Evolutionary conservation across 2,888 invertebrate genomes (phyloP), one percentile per base, ranked within the genome.

Genomic region (Galerucella nymphaeae): DNA sequence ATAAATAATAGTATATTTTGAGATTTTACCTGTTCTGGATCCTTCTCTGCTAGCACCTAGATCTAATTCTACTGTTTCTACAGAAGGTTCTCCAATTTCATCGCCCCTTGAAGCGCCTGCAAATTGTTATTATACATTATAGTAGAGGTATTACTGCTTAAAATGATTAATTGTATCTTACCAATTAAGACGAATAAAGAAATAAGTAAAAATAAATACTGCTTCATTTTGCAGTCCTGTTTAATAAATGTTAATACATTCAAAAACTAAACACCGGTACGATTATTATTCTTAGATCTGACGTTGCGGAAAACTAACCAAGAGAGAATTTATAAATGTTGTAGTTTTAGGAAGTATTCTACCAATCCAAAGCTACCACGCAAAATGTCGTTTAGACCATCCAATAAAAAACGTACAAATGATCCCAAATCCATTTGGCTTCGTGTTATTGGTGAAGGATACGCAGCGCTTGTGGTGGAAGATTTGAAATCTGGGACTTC

Each of bases 21-120:
- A 11, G 42, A 14, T 68, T 82, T 84, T 84, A 95, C 95, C 95
- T 84, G 98, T 98, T 85, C 95, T 91, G 10, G 96, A 97, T 73
- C 91, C 96, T 86, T 97, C 96, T 77, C 95, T 90, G 76, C 93
- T 94, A 62, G 95, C 91, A 14, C 97, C 97, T 70, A 96, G 88
- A 85, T 97, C 94, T 45, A 90, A 88, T 65, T 96, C 94, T 68
- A 94, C 90, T 6, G 90, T 93, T 81, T 91, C 90, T 63, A 89
- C 87, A 55, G 87, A 88, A 53, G 86, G 88, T 72, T 90, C 90
- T 20, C 85, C 84, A 2, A 83, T 85, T 42, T 84, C 82, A 42
- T 87, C 83, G 13, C 87, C 89, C 62, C 77, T 80, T 67, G 85
- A 86, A 80, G 86, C 85, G 82, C 89, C 89, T 90, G 81, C 59